phyloP scores from a whole-genome alignment of 2,113 vertebrate species.

The Marmota monax region DNA sequence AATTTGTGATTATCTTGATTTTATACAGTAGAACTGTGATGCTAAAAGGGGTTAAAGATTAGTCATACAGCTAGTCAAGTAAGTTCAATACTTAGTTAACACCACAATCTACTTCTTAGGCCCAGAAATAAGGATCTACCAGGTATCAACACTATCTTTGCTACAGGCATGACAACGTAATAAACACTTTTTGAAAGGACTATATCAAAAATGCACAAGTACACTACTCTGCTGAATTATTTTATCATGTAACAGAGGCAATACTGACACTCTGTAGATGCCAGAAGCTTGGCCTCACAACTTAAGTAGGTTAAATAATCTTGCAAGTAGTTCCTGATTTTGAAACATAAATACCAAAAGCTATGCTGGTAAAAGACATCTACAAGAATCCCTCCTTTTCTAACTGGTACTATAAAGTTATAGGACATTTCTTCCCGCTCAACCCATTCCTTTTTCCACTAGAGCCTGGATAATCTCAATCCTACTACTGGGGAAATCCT shows the following conservation, averaged over 20 bases:
- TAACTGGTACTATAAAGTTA: not conserved
- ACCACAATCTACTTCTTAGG: constrained; percentile 40
- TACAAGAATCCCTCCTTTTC: constrained; percentile 36
- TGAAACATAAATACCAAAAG: constrained; percentile 50
- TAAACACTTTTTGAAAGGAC: constrained; percentile 1
- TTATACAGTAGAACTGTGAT: constrained; percentile 44
- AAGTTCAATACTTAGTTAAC: constrained; percentile 30
- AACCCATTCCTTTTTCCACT: constrained; percentile 34
- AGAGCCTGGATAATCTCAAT: constrained; percentile 3
- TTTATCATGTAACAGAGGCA: constrained; percentile 56
- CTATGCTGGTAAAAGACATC: constrained; percentile 50
- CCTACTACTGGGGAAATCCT: not conserved
- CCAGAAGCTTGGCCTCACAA: constrained; percentile 71
- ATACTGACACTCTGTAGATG: constrained; percentile 70
- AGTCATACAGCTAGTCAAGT: not conserved
- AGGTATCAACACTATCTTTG: constrained; percentile 5
- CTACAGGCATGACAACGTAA: constrained; percentile 9
- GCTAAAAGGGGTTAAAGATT: not conserved
- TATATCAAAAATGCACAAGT: constrained; percentile 41
- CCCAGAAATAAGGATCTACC: constrained; percentile 32
- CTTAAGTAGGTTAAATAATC: not conserved
- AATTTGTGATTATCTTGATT: constrained; percentile 31
- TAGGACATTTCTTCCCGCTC: not conserved
- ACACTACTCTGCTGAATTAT: constrained; percentile 60
- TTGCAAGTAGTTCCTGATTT: constrained; percentile 59